Base-by-base conservation (phyloP, 2,888 invertebrate genomes). In the Xanthia togata region DNA sequence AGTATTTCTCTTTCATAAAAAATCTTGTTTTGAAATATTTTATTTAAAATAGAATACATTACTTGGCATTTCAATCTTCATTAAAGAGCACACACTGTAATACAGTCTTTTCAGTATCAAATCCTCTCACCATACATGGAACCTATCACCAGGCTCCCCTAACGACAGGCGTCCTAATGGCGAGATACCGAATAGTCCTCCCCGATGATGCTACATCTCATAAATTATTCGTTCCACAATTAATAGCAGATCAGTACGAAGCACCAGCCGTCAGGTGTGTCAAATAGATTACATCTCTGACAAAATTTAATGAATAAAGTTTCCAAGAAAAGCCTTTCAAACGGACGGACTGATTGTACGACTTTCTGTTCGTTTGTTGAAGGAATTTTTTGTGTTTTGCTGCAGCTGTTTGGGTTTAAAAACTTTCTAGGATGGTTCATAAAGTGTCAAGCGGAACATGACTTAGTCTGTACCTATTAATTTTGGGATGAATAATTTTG, bases 191-290 rank as follows among this genome's bases (percentile, higher is more conserved):
- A 93, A 93, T 94, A 94, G 94, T 93, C 93, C 91, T 63, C 79
- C 79, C 87, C 90, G 91, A 93, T 93, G 91, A 92, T 89, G 91
- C 89, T 90, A 91, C 89, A 91, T 90, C 93, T 94, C 91, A 94
- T 95, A 91, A 94, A 95, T 94, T 93, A 95, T 94, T 94, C 93
- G 94, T 90, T 87, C 86, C 75, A 89, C 89, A 90, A 90, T 91
- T 91, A 91, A 92, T 92, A 91, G 89, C 87, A 82, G 90, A 90
- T 91, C 87, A 88, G 79, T 47, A 57, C 71, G 44, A 81, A 84
- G 85, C 85, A 89, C 88, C 87, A 76, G 87, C 80, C 87, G 87
- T 88, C 93, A 93, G 92, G 93, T 93, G 93, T 89, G 89, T 87
- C 86, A 82, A 90, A 92, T 91, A 91, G 92, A 92, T 92, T 90